Evolutionary conservation across 1,140 invertebrate species (phyloP), one percentile per base, ranked within the genome.

Genomic region (Drosophila mauritiana): DNA sequence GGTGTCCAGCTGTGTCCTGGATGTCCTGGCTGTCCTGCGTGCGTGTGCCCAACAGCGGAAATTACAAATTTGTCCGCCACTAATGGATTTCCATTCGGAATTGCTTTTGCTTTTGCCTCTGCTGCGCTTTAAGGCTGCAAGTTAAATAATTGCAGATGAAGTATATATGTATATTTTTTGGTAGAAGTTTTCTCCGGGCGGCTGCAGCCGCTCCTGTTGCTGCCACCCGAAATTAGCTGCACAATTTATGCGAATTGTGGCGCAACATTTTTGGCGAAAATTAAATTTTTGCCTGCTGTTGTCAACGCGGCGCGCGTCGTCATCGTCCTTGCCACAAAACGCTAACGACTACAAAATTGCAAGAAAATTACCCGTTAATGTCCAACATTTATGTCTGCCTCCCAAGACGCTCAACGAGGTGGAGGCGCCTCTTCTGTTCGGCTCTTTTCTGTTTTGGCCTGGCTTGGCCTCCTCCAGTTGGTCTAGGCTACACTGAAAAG

Each of bases 261-360:
- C 48, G 43, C 11, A 52, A 63, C 17, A 56, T 49, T 57, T 65
- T 67, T 17, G 42, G 42, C 42, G 34, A 56, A 70, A 85, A 80
- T 86, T 63, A 67, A 83, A 84, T 85, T 85, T 75, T 61, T 17
- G 72, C 64, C 62, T 67, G 46, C 55, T 65, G 64, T 51, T 64
- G 80, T 52, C 72, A 49, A 54, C 51, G 70, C 59, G 45, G 52
- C 61, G 54, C 61, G 54, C 36, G 56, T 31, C 57, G 78, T 70
- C 74, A 61, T 55, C 65, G 83, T 88, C 84, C 75, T 80, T 83
- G 85, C 85, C 85, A 78, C 85, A 89, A 89, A 90, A 85, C 78
- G 86, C 86, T 91, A 91, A 91, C 84, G 89, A 91, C 89, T 91
- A 91, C 83, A 82, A 89, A 89, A 91, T 91, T 91, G 83, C 89